Percentiles rank a stretch among this genome's conserved stretches.
Conservation (phyloP, 2,888 invertebrate genomes). For the Norana najaformis region DNA sequence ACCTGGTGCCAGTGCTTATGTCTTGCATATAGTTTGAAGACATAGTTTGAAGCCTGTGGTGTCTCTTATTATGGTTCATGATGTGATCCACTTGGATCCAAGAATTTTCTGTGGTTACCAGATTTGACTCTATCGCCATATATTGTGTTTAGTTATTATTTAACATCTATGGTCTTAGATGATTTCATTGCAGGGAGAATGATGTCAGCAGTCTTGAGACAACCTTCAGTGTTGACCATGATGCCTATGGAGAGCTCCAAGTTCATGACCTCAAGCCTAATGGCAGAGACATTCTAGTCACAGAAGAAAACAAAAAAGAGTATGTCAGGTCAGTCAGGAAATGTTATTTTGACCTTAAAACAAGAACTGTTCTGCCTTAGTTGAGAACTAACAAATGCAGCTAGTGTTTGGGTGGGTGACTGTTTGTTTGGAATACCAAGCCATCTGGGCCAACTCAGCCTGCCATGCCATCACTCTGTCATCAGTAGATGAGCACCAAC, state of each 20-base stretch:
- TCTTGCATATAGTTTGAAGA: neutral
- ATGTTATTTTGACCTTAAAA: neutral
- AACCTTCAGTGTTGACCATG: slow-evolving; percentile 91
- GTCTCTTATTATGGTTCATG: neutral
- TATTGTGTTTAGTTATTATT: neutral
- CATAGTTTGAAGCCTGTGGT: neutral
- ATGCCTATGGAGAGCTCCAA: slow-evolving; percentile 88
- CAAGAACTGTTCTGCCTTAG: neutral
- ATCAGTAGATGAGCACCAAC: too few relatives aligned
- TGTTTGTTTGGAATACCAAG: too few relatives aligned
- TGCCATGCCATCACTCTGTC: too few relatives aligned
- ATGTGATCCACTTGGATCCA: neutral
- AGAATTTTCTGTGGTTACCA: neutral
- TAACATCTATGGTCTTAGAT: neutral
- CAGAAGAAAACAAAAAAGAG: slow-evolving; percentile 90
- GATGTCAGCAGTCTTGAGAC: slow-evolving; percentile 72
- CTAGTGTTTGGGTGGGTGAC: too few relatives aligned
- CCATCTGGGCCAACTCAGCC: too few relatives aligned
- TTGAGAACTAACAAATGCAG: too few relatives aligned
- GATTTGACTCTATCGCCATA: neutral
- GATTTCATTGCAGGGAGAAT: slow-evolving; percentile 62
- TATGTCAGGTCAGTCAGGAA: slow-evolving; percentile 66
- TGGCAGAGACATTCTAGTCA: slow-evolving; percentile 81
- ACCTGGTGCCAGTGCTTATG: too few relatives aligned
- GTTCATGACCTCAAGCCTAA: slow-evolving; percentile 90